phyloP scores from a whole-genome alignment of 2,113 vertebrate species.

The Passer domesticus region DNA sequence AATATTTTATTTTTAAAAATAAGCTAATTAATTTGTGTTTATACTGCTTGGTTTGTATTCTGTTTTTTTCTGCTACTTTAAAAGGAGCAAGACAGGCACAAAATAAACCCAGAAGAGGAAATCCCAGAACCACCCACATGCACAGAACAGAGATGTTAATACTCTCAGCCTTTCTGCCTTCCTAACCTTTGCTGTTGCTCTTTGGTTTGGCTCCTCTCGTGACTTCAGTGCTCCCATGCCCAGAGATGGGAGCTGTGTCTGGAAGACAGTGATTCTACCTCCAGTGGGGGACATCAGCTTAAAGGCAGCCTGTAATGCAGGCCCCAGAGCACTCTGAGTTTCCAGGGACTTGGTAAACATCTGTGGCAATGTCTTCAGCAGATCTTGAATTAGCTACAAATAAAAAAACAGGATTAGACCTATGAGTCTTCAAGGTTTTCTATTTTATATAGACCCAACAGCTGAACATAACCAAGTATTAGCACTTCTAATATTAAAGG shows the following conservation, averaged over 20 bases:
- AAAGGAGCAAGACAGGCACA: neutral
- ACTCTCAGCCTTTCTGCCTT: neutral
- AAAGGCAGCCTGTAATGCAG: conserved; percentile 91
- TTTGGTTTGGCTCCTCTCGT: conserved; percentile 92
- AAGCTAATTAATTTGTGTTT: neutral
- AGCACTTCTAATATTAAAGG: neutral
- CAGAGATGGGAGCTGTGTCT: conserved; percentile 92
- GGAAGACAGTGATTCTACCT: conserved; percentile 92
- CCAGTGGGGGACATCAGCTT: conserved; percentile 94
- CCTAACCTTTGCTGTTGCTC: conserved; percentile 87
- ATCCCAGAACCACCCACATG: neutral
- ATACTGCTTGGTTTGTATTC: neutral
- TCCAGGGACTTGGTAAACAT: conserved; percentile 94
- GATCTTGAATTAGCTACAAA: conserved; percentile 89
- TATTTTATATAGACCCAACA: neutral
- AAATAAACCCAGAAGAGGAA: neutral
- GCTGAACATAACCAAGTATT: neutral
- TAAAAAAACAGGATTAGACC: conserved; percentile 27
- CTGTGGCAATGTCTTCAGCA: conserved; percentile 88
- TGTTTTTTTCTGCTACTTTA: neutral
- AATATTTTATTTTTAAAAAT: neutral
- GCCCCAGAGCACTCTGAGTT: conserved; percentile 93
- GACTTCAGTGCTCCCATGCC: conserved; percentile 89
- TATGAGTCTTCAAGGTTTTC: neutral
- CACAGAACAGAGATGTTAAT: neutral